A percentile compares a stretch with the other conserved stretches of the same genome.
These are phyloP conservation scores for Semnornis frantzii DNA, from an alignment of 2,113 vertebrate species.

Conservation along the genomic window DNA sequence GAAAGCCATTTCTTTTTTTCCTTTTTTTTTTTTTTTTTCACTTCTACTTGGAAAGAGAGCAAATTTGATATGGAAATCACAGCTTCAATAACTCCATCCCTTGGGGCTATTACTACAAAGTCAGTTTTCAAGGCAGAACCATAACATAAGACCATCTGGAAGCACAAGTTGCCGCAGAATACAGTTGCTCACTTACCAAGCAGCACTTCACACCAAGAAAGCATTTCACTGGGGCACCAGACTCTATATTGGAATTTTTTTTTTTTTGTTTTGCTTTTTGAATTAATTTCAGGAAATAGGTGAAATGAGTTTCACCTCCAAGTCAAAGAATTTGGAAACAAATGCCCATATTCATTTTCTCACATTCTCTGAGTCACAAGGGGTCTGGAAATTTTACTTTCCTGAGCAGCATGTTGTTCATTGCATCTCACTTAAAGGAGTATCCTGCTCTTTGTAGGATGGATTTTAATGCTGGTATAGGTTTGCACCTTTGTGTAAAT, in stretches of 20 bases:
- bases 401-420: neutral
- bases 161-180: slow-evolving; percentile 3
- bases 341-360: neutral
- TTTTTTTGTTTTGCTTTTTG: neutral
- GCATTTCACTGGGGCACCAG: neutral
- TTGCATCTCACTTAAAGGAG: neutral
- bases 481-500: neutral
- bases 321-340: neutral
- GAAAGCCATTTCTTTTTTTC: neutral
- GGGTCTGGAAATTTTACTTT: neutral
- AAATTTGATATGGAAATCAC: slow-evolving; percentile 47
- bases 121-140: slow-evolving; percentile 37
- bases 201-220: neutral
- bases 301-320: neutral
- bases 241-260: neutral
- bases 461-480: neutral
- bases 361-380: neutral
- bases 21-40: neutral
- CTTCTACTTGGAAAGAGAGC: slow-evolving; percentile 5
- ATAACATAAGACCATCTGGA: slow-evolving; percentile 46
- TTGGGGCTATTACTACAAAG: slow-evolving; percentile 29
- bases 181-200: neutral
- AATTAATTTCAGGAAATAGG: neutral
- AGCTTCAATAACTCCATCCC: slow-evolving; percentile 17
- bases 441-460: neutral